Evolutionary conservation across 2,888 invertebrate species (phyloP), one percentile per base, ranked within the genome.

Genomic region (Griposia aprilina): DNA sequence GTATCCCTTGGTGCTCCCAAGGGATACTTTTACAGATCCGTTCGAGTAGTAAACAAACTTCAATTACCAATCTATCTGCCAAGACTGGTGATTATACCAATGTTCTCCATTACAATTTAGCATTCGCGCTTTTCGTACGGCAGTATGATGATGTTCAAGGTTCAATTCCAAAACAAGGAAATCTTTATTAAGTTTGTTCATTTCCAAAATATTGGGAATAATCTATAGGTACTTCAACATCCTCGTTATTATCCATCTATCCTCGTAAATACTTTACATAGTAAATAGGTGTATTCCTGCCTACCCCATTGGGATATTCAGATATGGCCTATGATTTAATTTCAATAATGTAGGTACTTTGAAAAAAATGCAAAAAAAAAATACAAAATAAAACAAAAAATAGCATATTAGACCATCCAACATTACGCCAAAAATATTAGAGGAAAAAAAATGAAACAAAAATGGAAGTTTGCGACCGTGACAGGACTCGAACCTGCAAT

Each of bases 401-500:
- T 36, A 63, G 8, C 11, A 52, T 6, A 15, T 30, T n/a, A 74
- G 4, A 63, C 23, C 13, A 23, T 52, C 17, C 36, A n/a, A 20
- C 20, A 48, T 7, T 15, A 20, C 5, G 7, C 5, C 8, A 48
- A 81, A 50, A 52, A 69, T 3, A 20, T n/a, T 17, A n/a, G 0
- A 10, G 0, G 50, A 50, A 82, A 73, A 70, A 26, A 45, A 0
- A 11, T 13, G 2, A 68, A 86, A 57, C n/a, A 48, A 74, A 74
- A 80, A 87, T 41, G 68, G 0, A 17, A 11, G 0, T 1, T 2
- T 8, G 76, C 97, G 97, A 97, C 97, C 97, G 97, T 97, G 97
- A 97, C 97, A 97, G 97, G 97, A 97, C 97, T 97, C 97, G 97
- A 97, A 97, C 97, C 97, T 97, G 97, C 97, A 97, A 97, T 97